These are phyloP conservation scores for Lophura swinhoii DNA, from an alignment of 2,797 vertebrate genomes.

Conservation along the genomic window DNA sequence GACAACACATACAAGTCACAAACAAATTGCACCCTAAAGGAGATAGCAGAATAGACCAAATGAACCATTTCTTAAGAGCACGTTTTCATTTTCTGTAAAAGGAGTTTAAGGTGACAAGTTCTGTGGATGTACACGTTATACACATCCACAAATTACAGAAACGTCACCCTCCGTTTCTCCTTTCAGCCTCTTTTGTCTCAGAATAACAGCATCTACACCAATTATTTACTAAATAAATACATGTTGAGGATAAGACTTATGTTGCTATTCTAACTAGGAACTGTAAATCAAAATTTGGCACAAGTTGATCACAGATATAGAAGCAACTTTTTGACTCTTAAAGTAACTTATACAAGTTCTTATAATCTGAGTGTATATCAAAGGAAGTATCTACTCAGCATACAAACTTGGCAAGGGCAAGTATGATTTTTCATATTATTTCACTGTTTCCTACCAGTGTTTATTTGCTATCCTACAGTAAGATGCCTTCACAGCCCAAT, in stretches of 20 bases:
- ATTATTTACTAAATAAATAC: neutral
- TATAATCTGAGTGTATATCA: neutral
- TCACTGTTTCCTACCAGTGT: neutral
- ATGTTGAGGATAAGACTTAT: neutral
- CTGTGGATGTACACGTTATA: neutral
- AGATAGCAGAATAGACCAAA: conserved; percentile 19
- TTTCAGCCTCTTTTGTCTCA: neutral
- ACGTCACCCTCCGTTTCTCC: neutral
- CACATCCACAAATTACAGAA: neutral
- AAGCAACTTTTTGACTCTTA: neutral
- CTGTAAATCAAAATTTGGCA: neutral
- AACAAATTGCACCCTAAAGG: conserved; percentile 33
- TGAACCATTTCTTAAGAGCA: conserved; percentile 18
- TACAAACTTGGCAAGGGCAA: neutral
- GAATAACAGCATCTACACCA: neutral
- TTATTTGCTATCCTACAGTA: neutral
- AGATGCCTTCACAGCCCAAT: neutral
- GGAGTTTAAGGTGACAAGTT: neutral
- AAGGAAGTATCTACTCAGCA: neutral
- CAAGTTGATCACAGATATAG: neutral
- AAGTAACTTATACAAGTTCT: neutral
- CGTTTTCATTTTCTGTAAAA: neutral
- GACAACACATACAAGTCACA: conserved; percentile 14
- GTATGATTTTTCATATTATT: neutral
- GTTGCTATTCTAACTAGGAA: neutral